Base-by-base conservation (phyloP, 2,888 invertebrate genomes). In the Ichneumon xanthorius region DNA sequence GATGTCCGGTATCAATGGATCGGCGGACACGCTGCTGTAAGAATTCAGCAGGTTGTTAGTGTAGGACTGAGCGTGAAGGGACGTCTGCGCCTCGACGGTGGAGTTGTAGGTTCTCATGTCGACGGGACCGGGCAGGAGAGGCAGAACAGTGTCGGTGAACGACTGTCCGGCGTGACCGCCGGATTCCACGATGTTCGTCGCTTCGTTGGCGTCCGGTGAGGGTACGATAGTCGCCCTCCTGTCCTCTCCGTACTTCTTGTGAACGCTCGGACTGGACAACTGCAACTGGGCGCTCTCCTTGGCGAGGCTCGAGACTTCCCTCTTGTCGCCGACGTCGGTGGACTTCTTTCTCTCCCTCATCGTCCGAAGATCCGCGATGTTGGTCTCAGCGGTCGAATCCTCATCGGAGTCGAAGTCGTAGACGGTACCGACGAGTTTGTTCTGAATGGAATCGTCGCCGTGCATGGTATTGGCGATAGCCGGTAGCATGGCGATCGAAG, bases 341-440 rank as follows among this genome's bases (percentile, higher is more conserved):
- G 97, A 97, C 89, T 97, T 96, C 76, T 97, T 95, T 84, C 96
- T 95, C 90, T 98, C 98, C 48, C 98, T 95, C 94, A 98, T 96
- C 11, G 97, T 96, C 90, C 97, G 96, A 14, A 98, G 94, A 92
- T 97, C 97, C 90, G 96, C 96, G 77, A 97, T 96, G 91, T 95
- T 95, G 19, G 96, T 96, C 85, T 97, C 97, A 88, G 96, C 96
- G 9, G 96, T 95, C 83, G 97, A 96, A 92, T 98, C 98, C 90
- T 98, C 98, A 87, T 98, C 97, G 87, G 97, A 97, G 92, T 98
- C 96, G 88, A 97, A 96, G 92, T 97, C 98, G 90, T 98, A 98
- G 1, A 98, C 98, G 2, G 98, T 98, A 9, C 98, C 98, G 7
- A 96, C 96, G 53, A 98, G 94, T 92, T 97, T 97, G 92, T 96